Base-by-base conservation (phyloP, 2,888 invertebrate genomes). In the Ernsta delagoae region DNA sequence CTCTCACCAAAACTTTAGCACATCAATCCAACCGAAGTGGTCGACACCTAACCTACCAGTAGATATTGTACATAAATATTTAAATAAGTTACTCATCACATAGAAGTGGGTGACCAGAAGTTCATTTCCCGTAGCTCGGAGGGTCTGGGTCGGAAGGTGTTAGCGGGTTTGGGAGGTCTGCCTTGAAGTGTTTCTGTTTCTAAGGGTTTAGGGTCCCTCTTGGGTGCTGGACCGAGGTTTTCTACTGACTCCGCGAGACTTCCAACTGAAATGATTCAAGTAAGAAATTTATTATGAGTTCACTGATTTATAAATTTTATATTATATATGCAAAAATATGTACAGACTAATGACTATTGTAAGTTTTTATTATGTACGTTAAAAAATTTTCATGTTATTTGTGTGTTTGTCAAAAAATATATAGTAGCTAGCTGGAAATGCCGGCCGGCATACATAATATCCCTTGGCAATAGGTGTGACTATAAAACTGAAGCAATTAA, bases 91-190 rank as follows among this genome's bases (percentile, higher is more conserved):
- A 34, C 45, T 56, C 43, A 77, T 89, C 94, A 97, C 97, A 97
- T 97, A 0, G 97, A 97, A 7, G 97, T 97, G 0, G 97, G 97
- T 5, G 97, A 96, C 96, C 96, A 97, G 89, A 97, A 97, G 86
- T 97, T 97, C 96, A 97, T 96, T 87, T 97, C 97, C 59, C 97
- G 88, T 11, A 97, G 88, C 81, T 97, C 96, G 0, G 96, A 96
- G 0, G 96, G 96, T 81, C 95, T 95, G 0, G 95, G 94, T 75
- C 93, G 92, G 77, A 94, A 90, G 16, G 85, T 79, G 43, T 77
- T 81, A 7, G 83, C 71, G n/a, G 84, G 77, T 54, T 84, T 87
- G 4, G 78, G 79, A 48, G 87, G 92, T 34, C 71, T 79, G 87
- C 31, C 84, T 86, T 0, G 81, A 75, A 6, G 77, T 48, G 2